These are phyloP conservation scores for Aproaerema taeniolella DNA, from an alignment of 2,888 invertebrate genomes.

Conservation along the genomic window DNA sequence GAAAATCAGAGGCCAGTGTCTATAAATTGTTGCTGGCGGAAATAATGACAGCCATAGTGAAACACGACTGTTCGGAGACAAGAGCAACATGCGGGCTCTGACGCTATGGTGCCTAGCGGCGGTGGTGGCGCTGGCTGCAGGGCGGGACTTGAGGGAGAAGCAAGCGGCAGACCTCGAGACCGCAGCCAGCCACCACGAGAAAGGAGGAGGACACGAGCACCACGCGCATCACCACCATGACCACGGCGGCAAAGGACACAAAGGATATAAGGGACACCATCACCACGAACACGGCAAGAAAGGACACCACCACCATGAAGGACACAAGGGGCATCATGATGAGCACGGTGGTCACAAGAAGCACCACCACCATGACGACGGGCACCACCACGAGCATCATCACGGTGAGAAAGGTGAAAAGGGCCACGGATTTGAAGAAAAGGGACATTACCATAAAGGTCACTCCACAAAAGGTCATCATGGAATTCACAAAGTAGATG, in stretches of 20 bases:
- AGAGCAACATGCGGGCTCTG: conserved; percentile 51
- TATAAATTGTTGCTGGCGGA: conserved; percentile 58
- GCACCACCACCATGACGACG: conserved; percentile 80
- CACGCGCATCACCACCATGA: conserved; percentile 79
- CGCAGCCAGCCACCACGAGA: conserved; percentile 67
- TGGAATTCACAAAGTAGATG: conserved; percentile 89
- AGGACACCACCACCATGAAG: conserved; percentile 84
- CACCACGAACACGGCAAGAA: conserved; percentile 82
- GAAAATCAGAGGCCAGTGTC: conserved; percentile 55
- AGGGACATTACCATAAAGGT: conserved; percentile 87
- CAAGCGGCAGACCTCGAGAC: conserved; percentile 70
- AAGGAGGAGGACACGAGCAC: conserved; percentile 80
- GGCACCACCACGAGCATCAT: conserved; percentile 79
- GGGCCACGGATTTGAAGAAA: conserved; percentile 70
- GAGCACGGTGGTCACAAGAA: conserved; percentile 81
- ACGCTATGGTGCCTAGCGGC: conserved; percentile 47
- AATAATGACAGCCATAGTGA: conserved; percentile 44
- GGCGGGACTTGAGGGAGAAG: conserved; percentile 56
- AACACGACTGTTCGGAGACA: conserved; percentile 33
- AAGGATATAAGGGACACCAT: conserved; percentile 82
- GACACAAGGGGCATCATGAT: conserved; percentile 76
- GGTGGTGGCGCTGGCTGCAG: conserved; percentile 58
- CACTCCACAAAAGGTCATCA: conserved; percentile 91
- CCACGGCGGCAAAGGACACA: conserved; percentile 82
- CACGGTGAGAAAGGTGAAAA: conserved; percentile 82